These are phyloP conservation scores for Hyposoter dolosus DNA, from an alignment of 2,888 invertebrate species.

Conservation along the genomic window DNA sequence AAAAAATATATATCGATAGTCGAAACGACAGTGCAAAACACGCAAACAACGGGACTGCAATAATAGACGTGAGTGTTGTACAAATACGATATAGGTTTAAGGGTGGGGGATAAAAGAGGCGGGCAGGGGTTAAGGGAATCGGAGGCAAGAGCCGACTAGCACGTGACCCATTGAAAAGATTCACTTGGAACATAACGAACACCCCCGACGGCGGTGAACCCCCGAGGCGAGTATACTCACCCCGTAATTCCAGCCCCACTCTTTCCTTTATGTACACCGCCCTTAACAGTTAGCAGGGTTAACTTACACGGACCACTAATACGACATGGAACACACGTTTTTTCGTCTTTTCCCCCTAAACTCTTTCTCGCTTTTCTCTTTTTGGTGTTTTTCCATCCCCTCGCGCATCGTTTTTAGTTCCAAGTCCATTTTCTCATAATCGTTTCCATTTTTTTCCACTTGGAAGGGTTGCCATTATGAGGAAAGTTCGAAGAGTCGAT, in stretches of 20 bases:
- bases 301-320: conserved; percentile 77
- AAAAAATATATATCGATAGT: conserved; percentile 61
- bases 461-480: not conserved
- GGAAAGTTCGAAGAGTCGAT: not conserved
- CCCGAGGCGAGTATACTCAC: conserved; percentile 72
- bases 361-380: conserved; percentile 32
- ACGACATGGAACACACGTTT: conserved; percentile 67
- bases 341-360: conserved; percentile 37
- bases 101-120: conserved; percentile 59
- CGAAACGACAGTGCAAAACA: conserved; percentile 77
- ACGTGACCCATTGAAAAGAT: conserved; percentile 82
- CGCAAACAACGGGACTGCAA: conserved; percentile 83
- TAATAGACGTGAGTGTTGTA: conserved; percentile 83
- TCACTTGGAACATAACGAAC: conserved; percentile 79
- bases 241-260: conserved; percentile 72
- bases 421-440: not conserved
- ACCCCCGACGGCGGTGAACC: conserved; percentile 80
- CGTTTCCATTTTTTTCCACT: not conserved
- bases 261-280: conserved; percentile 71
- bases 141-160: conserved; percentile 76
- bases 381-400: conserved; percentile 23
- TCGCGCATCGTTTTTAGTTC: not conserved
- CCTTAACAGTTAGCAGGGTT: conserved; percentile 79
- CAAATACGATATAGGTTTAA: conserved; percentile 83
- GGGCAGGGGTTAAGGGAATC: conserved; percentile 75